A percentile compares a stretch with the other conserved stretches of the same genome.
phyloP scores from a whole-genome alignment of 2,888 invertebrate species.

The Tiliacea citrago region DNA sequence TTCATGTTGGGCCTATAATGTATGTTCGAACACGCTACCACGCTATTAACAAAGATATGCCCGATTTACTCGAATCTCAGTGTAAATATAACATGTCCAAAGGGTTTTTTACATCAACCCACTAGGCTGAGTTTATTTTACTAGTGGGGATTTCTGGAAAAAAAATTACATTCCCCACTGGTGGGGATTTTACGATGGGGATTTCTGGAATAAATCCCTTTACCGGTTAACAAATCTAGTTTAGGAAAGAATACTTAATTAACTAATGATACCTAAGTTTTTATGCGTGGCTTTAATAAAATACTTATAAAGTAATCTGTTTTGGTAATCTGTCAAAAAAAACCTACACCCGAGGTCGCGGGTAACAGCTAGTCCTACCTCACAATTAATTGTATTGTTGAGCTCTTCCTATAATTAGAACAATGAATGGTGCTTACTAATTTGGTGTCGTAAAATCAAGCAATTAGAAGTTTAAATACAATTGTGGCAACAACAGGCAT shows the following conservation, averaged over 20 bases:
- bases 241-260: neutral
- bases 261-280: neutral
- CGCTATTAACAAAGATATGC: neutral
- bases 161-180: too few relatives aligned
- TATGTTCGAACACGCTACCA: neutral
- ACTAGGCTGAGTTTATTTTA: too few relatives aligned
- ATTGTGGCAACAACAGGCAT: conserved; percentile 3
- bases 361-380: neutral
- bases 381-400: neutral
- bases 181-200: too few relatives aligned
- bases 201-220: too few relatives aligned
- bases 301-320: neutral
- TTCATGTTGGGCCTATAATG: neutral
- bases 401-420: conserved; percentile 1
- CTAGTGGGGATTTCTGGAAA: too few relatives aligned
- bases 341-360: neutral
- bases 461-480: conserved; percentile 21
- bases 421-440: conserved; percentile 1
- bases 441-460: conserved; percentile 6
- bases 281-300: neutral
- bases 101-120: neutral
- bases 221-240: neutral
- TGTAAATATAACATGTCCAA: neutral
- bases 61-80: neutral
- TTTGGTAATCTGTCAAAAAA: neutral